Evolutionary conservation across 2,113 vertebrate genomes (phyloP).

Genomic region (Rhabdornis inornatus): DNA sequence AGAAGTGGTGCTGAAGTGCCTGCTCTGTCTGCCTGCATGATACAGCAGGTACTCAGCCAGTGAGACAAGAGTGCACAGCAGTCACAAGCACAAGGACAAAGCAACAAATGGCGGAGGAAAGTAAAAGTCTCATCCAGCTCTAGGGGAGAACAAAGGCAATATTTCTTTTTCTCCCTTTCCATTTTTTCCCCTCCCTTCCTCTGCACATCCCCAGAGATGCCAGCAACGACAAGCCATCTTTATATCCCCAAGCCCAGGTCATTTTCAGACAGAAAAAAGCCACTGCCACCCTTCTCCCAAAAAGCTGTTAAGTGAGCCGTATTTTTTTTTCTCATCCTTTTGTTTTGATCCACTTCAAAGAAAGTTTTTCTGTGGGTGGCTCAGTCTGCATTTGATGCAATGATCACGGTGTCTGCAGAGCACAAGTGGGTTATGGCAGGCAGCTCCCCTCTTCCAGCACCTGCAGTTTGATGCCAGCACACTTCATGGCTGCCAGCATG

Average conservation of each 20-base stretch:
- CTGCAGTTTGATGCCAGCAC: conserved; percentile 54
- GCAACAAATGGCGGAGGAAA: not conserved
- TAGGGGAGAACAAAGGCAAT: not conserved
- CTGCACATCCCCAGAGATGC: not conserved
- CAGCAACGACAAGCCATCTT: not conserved
- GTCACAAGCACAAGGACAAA: not conserved
- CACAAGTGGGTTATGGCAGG: not conserved
- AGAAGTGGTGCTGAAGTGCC: not conserved
- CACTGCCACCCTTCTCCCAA: not conserved
- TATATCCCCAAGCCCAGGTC: accelerated
- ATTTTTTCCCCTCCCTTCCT: not conserved
- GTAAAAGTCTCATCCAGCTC: not conserved
- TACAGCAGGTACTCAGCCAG: not conserved
- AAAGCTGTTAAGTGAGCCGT: not conserved
- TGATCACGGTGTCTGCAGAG: not conserved
- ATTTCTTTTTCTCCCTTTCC: not conserved
- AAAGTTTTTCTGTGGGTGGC: not conserved
- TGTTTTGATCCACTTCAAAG: not conserved
- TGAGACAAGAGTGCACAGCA: not conserved
- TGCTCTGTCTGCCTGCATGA: not conserved
- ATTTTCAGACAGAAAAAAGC: not conserved
- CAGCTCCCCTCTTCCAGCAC: conserved; percentile 60
- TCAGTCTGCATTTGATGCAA: accelerated
- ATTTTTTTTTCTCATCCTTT: not conserved
- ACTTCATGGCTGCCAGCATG: conserved; percentile 70